Evolutionary conservation across 1,140 invertebrate genomes (phyloP).

Genomic region (Apocrypta bakeri): DNA sequence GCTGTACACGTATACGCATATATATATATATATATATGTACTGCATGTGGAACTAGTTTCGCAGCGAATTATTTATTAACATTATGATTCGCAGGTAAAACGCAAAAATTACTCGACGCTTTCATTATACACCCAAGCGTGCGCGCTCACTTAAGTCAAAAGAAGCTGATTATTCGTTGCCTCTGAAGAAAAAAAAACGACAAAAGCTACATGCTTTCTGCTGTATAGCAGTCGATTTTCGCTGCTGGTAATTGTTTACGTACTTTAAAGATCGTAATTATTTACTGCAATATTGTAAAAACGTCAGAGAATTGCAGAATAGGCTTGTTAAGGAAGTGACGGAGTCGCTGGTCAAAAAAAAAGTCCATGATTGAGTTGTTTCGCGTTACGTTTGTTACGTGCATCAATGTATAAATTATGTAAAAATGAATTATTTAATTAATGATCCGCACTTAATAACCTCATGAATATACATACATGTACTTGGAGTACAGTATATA

Average conservation of each 20-base stretch:
- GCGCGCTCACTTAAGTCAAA: not conserved
- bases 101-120: slow-evolving; percentile 11
- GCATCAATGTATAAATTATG: not conserved
- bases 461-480: not conserved
- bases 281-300: slow-evolving; percentile 35
- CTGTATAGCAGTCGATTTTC: slow-evolving; percentile 11
- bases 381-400: not conserved
- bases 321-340: slow-evolving; percentile 17
- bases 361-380: not conserved
- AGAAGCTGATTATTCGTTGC: slow-evolving; percentile 29
- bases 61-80: slow-evolving; percentile 43
- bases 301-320: slow-evolving; percentile 2
- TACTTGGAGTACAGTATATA: not conserved
- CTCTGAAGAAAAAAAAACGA: slow-evolving; percentile 14
- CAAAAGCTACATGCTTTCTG: too few relatives aligned
- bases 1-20: not conserved
- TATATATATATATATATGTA: too few relatives aligned
- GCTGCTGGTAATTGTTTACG: slow-evolving; percentile 33
- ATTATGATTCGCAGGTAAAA: slow-evolving; percentile 33
- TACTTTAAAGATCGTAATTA: slow-evolving; percentile 40
- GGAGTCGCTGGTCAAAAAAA: not conserved
- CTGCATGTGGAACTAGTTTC: slow-evolving; percentile 32
- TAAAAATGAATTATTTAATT: slow-evolving; percentile 9
- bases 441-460: not conserved
- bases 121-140: slow-evolving; percentile 18